A percentile compares a stretch with the other conserved stretches of the same genome.
Evolutionary conservation across 2,797 vertebrate genomes (phyloP).

Genomic region (Enteromius treurensis): DNA sequence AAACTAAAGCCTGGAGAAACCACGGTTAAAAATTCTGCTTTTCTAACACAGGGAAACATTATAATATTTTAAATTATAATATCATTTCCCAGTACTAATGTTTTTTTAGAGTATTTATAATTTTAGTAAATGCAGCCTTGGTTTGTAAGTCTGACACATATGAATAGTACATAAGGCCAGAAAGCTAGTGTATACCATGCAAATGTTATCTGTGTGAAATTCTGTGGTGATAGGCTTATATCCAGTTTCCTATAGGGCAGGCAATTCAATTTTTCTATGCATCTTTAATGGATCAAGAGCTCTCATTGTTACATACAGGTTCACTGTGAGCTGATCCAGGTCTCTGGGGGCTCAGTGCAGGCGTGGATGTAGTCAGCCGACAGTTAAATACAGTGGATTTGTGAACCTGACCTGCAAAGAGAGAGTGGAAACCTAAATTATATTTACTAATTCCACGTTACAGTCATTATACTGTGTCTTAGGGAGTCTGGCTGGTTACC

Average conservation of each 20-base stretch:
- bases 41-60: not conserved
- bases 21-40: not conserved
- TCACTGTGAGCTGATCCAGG: slow-evolving; percentile 36
- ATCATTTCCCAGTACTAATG: not conserved
- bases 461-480: too few relatives aligned
- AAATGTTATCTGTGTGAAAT: not conserved
- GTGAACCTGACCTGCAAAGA: slow-evolving; percentile 67
- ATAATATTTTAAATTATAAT: not conserved
- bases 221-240: not conserved
- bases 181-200: not conserved
- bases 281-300: not conserved
- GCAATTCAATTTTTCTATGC: too few relatives aligned
- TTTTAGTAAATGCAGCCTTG: not conserved
- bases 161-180: not conserved
- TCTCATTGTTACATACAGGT: slow-evolving; percentile 43
- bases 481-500: slow-evolving; percentile 32
- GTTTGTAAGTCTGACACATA: not conserved
- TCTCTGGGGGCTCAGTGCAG: slow-evolving; percentile 68
- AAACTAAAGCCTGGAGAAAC: not conserved
- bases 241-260: not conserved
- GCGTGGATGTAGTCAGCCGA: slow-evolving; percentile 70
- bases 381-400: slow-evolving; percentile 66
- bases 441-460: not conserved
- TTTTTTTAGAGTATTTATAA: not conserved
- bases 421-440: not conserved